A percentile compares a stretch with the other conserved stretches of the same genome.
These are phyloP conservation scores for Nebria ingens DNA, from an alignment of 1,140 invertebrate genomes.

Conservation along the genomic window DNA sequence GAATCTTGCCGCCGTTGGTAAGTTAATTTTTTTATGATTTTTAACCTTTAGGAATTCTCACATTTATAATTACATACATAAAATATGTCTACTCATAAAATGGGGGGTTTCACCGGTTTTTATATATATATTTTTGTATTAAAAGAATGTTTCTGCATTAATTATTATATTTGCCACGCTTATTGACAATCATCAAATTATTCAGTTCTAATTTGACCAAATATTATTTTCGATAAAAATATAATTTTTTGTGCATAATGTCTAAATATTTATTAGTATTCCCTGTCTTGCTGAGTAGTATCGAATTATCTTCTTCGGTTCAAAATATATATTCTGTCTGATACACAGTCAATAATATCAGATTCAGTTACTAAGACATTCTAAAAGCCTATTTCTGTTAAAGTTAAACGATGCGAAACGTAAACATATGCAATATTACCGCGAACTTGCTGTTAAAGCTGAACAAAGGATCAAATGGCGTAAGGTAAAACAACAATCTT, in stretches of 20 bases:
- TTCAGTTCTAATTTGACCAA: background rate
- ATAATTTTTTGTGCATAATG: background rate
- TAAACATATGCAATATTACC: background rate
- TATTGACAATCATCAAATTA: too few relatives aligned
- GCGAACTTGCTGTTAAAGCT: background rate
- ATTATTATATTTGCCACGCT: too few relatives aligned
- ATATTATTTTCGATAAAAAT: background rate
- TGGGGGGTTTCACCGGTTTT: too few relatives aligned
- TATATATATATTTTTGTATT: background rate
- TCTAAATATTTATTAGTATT: too few relatives aligned
- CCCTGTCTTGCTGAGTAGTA: too few relatives aligned
- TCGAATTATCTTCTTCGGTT: too few relatives aligned
- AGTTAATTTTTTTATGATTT: constrained; percentile 22
- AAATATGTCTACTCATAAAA: too few relatives aligned
- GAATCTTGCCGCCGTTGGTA: constrained; percentile 52
- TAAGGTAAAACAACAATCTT: background rate
- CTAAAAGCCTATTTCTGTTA: background rate
- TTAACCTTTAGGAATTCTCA: too few relatives aligned
- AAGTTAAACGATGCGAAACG: background rate
- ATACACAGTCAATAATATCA: too few relatives aligned
- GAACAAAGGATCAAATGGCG: background rate
- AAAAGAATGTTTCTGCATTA: background rate
- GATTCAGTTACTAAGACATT: background rate
- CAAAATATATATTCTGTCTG: too few relatives aligned
- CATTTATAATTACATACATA: too few relatives aligned